Evolutionary conservation across 2,113 vertebrate genomes (phyloP).

Genomic region (Cheirogaleus medius): DNA sequence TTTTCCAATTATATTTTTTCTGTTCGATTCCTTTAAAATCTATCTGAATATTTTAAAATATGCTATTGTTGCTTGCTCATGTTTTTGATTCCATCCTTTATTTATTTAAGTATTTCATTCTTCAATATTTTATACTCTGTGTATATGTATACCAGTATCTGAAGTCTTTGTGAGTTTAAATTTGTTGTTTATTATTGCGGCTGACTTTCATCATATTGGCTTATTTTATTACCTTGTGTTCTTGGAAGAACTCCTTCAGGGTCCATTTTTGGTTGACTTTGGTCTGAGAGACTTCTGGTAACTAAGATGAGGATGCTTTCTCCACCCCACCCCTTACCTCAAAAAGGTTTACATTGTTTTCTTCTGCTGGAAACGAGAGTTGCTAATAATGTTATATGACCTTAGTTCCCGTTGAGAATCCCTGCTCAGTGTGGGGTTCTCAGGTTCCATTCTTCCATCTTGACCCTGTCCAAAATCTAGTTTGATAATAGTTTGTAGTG

Average conservation of each 20-base stretch:
- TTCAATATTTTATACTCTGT: too few relatives aligned
- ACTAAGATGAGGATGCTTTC: neutral
- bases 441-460: neutral
- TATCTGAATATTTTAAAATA: neutral
- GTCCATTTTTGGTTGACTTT: too few relatives aligned
- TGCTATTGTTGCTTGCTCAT: neutral
- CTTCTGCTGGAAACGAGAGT: neutral
- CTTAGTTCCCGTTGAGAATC: neutral
- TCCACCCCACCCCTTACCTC: neutral
- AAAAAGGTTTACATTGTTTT: neutral
- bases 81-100: neutral
- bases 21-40: neutral
- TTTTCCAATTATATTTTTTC: neutral
- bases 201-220: too few relatives aligned
- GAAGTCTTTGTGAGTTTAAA: too few relatives aligned
- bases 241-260: too few relatives aligned
- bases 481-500: neutral
- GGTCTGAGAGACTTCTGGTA: neutral
- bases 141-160: too few relatives aligned
- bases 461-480: neutral
- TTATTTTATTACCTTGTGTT: too few relatives aligned
- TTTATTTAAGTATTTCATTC: too few relatives aligned
- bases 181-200: too few relatives aligned
- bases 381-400: neutral
- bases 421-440: neutral